Percentiles rank a stretch among this genome's conserved stretches.
Evolutionary conservation across 2,113 vertebrate species (phyloP).

Genomic region (Corvus cornix): DNA sequence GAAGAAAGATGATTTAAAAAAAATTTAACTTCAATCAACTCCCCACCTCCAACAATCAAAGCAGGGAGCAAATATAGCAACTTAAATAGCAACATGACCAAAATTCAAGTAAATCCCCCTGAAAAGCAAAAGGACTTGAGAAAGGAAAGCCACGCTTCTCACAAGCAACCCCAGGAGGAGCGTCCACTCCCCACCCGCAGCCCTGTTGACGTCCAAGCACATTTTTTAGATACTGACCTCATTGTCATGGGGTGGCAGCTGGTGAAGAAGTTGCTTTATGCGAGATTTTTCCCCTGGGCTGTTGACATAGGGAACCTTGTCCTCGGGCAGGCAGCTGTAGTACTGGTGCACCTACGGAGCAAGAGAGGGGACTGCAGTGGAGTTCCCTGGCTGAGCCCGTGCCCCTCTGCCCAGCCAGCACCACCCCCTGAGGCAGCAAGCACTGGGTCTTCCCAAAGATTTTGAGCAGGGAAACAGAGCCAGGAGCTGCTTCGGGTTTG

Average conservation of each 20-base stretch:
- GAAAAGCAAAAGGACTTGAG: background rate
- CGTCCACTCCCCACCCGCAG: background rate
- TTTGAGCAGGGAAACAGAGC: background rate
- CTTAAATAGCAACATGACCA: fast-evolving
- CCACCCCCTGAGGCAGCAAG: background rate
- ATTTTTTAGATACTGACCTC: conserved; percentile 81
- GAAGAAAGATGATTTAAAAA: background rate
- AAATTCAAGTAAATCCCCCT: background rate
- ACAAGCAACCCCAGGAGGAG: background rate
- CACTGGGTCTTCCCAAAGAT: background rate
- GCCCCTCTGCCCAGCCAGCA: background rate
- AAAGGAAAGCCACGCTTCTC: background rate
- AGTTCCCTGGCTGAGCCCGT: background rate
- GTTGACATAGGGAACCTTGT: conserved; percentile 98
- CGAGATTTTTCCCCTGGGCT: conserved; percentile 95
- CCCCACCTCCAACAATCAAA: background rate
- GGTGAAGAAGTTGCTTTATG: conserved; percentile 96
- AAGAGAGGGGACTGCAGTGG: conserved; percentile 15
- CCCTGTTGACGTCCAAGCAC: background rate
- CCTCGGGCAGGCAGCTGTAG: conserved; percentile 96
- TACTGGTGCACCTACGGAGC: conserved; percentile 91
- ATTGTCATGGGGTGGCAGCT: conserved; percentile 97
- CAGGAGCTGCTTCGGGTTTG: background rate
- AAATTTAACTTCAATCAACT: background rate
- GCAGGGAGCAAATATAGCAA: background rate